phyloP scores from a whole-genome alignment of 2,113 vertebrate species.

The Azemiops feae region DNA sequence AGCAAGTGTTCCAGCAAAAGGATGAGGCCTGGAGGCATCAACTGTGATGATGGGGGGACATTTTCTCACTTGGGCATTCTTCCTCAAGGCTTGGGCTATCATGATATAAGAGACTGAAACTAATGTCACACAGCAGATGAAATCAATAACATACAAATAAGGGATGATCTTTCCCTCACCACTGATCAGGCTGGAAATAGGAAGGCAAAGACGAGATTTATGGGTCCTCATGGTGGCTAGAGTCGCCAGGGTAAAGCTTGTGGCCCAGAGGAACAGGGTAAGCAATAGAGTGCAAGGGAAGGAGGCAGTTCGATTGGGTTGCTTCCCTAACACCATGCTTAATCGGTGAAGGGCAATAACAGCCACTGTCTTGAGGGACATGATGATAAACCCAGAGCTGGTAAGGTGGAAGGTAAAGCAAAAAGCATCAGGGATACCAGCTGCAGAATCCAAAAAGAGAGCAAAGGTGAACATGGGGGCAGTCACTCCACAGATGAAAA shows the following conservation, averaged over 20 bases:
- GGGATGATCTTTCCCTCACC: conserved; percentile 78
- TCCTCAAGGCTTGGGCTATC: conserved; percentile 88
- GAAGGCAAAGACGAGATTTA: conserved; percentile 85
- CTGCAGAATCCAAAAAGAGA: conserved; percentile 80
- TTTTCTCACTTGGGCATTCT: conserved; percentile 83
- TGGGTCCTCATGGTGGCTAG: conserved; percentile 82
- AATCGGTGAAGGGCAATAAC: conserved; percentile 93
- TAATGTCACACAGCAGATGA: conserved; percentile 87
- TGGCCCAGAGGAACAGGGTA: conserved; percentile 86
- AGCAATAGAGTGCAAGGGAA: conserved; percentile 86
- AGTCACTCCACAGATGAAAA: conserved; percentile 90
- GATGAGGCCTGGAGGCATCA: conserved; percentile 74
- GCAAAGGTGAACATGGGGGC: conserved; percentile 91
- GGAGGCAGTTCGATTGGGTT: conserved; percentile 82
- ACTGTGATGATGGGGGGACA: conserved; percentile 78
- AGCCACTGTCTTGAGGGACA: conserved; percentile 94
- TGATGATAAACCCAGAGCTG: conserved; percentile 91
- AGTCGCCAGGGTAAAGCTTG: conserved; percentile 90
- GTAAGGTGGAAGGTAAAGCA: conserved; percentile 94
- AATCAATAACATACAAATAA: conserved; percentile 88
- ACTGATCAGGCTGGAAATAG: conserved; percentile 80
- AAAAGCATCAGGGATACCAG: conserved; percentile 80
- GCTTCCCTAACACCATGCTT: conserved; percentile 90
- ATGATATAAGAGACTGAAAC: conserved; percentile 89
- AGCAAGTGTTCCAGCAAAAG: conserved; percentile 66